Evolutionary conservation across 2,797 vertebrate species (phyloP).

Genomic region (Eleutherodactylus coqui): DNA sequence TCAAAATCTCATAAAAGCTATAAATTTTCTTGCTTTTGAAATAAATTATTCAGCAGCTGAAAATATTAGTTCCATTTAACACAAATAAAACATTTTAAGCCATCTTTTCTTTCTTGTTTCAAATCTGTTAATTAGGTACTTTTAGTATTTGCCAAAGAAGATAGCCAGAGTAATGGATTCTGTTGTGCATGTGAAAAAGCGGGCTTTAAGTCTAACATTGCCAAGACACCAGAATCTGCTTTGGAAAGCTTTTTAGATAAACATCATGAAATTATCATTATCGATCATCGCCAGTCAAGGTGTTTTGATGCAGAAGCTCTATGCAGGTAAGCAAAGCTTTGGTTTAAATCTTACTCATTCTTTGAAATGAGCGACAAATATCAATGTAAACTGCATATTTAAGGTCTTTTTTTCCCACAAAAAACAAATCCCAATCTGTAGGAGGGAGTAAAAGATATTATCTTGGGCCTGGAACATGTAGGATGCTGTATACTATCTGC

Average conservation of each 20-base stretch:
- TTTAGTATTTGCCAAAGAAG: conserved; percentile 98
- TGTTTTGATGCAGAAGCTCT: conserved; percentile 93
- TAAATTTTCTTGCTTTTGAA: neutral
- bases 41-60: conserved; percentile 30
- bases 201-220: conserved; percentile 87
- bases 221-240: conserved; percentile 86
- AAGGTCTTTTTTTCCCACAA: too few species aligned
- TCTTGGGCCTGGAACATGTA: neutral
- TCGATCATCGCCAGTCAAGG: conserved; percentile 95
- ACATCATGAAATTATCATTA: conserved; percentile 95
- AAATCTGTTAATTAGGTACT: conserved; percentile 85
- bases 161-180: conserved; percentile 94
- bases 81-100: neutral
- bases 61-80: neutral
- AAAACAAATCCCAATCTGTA: neutral
- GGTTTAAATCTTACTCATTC: neutral
- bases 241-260: conserved; percentile 92
- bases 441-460: neutral
- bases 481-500: neutral
- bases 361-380: neutral
- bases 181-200: conserved; percentile 94
- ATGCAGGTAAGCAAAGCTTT: conserved; percentile 84
- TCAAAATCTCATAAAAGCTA: neutral
- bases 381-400: too few species aligned
- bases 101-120: conserved; percentile 12